These are phyloP conservation scores for Colletes latitarsis DNA, from an alignment of 1,140 invertebrate genomes.

Conservation along the genomic window DNA sequence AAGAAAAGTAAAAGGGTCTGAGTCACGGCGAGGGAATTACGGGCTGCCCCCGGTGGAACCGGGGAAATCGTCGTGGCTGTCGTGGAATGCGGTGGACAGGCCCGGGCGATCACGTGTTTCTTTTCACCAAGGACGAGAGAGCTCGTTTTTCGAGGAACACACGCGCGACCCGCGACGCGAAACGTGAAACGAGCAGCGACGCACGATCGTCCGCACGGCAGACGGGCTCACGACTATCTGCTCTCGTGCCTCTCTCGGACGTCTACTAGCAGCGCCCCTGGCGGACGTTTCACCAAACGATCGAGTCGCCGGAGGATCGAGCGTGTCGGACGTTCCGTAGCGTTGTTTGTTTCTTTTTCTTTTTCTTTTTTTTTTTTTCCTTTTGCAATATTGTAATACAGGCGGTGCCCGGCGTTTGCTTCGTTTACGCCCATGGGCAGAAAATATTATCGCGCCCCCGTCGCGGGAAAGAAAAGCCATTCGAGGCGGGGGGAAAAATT, in stretches of 20 bases:
- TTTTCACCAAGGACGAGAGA: not conserved
- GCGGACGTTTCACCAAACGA: conserved; percentile 44
- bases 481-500: too few species aligned
- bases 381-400: too few species aligned
- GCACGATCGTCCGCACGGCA: conserved; percentile 69
- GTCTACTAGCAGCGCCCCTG: conserved; percentile 65
- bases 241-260: conserved; percentile 57
- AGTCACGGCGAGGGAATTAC: conserved; percentile 24
- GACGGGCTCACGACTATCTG: conserved; percentile 76
- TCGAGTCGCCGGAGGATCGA: not conserved
- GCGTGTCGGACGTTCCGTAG: not conserved
- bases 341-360: not conserved
- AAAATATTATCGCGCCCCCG: too few species aligned
- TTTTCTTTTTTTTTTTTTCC: not conserved
- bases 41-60: not conserved
- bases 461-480: too few species aligned
- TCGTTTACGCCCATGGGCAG: too few species aligned
- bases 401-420: too few species aligned
- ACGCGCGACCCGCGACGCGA: not conserved
- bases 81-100: conserved; percentile 4
- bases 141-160: not conserved
- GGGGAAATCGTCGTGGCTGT: not conserved
- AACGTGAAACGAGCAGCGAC: not conserved
- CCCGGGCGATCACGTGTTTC: not conserved
- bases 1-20: conserved; percentile 45